Evolutionary conservation across 2,888 invertebrate genomes (phyloP).

Genomic region (Dicyrtomina minuta): DNA sequence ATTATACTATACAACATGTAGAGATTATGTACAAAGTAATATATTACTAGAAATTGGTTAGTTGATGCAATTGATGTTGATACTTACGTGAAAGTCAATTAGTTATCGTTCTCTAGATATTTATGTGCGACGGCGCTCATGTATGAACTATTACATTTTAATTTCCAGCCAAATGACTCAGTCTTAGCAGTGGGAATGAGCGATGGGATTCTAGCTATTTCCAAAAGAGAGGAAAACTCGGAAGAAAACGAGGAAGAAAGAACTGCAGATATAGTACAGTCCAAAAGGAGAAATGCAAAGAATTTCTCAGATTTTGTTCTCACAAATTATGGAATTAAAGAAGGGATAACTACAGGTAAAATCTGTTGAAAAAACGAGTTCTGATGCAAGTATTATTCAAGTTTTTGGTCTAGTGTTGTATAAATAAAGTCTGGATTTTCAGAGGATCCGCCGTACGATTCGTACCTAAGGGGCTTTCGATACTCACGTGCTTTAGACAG

Average conservation of each 20-base stretch:
- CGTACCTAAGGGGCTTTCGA: constrained; percentile 74
- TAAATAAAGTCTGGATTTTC: constrained; percentile 21
- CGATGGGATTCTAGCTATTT: constrained; percentile 86
- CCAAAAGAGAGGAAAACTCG: constrained; percentile 67
- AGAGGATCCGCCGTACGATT: constrained; percentile 64
- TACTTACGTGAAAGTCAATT: no score
- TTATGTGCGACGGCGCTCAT: no score
- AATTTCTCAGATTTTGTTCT: constrained; percentile 44
- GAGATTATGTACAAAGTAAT: no score
- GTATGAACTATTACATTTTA: no score
- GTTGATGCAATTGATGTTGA: no score
- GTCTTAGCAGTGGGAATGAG: constrained; percentile 88
- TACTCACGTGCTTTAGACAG: constrained; percentile 76
- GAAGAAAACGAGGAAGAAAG: constrained; percentile 35
- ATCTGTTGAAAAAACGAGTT: neutral
- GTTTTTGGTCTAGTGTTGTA: no score
- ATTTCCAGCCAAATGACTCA: constrained; percentile 68
- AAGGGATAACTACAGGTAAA: constrained; percentile 42
- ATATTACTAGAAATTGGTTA: no score
- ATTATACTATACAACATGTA: no score
- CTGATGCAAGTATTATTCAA: neutral
- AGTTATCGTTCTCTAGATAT: no score
- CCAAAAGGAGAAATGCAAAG: constrained; percentile 32
- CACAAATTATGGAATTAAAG: constrained; percentile 47
- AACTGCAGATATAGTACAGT: constrained; percentile 10